Conservation (phyloP, 2,888 invertebrate genomes). For the Acleris literana region DNA sequence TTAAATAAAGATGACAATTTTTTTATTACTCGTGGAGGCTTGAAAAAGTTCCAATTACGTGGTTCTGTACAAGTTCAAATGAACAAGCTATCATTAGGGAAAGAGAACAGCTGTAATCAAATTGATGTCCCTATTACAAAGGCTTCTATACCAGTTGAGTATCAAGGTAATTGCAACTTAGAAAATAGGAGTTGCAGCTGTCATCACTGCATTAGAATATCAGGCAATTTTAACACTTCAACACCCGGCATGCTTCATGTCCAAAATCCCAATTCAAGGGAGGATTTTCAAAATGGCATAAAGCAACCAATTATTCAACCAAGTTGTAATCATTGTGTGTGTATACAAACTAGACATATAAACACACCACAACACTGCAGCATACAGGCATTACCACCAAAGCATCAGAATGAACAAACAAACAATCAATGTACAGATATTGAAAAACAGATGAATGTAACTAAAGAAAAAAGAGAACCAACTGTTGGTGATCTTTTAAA, state of each 20-base stretch:
- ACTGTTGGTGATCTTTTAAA: conserved; percentile 84
- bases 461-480: conserved; percentile 76
- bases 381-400: conserved; percentile 35
- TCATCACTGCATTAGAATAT: conserved; percentile 57
- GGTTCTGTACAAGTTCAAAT: conserved; percentile 52
- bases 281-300: conserved; percentile 1
- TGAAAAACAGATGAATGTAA: conserved; percentile 59
- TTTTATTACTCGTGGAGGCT: conserved; percentile 64
- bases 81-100: conserved; percentile 53
- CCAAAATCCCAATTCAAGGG: background rate
- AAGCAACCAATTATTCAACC: background rate
- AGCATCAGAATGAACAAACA: conserved; percentile 55
- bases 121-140: conserved; percentile 9
- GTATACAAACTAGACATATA: conserved; percentile 23
- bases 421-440: conserved; percentile 57
- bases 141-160: background rate
- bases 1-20: conserved; percentile 61
- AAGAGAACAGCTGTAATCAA: conserved; percentile 61
- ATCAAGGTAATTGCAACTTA: conserved; percentile 9
- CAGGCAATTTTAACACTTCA: conserved; percentile 34
- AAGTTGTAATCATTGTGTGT: conserved; percentile 18
- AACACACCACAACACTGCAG: conserved; percentile 1
- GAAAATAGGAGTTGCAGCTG: conserved; percentile 54
- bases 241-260: conserved; percentile 12
- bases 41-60: conserved; percentile 49